phyloP scores from a whole-genome alignment of 1,140 invertebrate genomes.

The Tenebrio molitor region DNA sequence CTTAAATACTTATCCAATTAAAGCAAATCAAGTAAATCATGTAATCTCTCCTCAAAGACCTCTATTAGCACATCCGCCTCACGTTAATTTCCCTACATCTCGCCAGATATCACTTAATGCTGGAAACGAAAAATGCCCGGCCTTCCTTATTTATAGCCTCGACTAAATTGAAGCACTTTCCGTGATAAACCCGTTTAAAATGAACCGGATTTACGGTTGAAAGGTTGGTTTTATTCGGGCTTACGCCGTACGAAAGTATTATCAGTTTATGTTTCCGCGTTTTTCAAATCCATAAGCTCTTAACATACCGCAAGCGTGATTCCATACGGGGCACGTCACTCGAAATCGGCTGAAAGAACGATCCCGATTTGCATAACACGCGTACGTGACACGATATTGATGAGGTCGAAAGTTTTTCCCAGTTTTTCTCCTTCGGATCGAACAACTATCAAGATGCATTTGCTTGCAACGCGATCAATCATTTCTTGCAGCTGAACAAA shows the following conservation, averaged over 20 bases:
- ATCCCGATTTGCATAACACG: conserved; percentile 26
- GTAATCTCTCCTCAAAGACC: conserved; percentile 2
- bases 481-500: conserved; percentile 7
- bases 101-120: background rate
- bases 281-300: conserved; percentile 26
- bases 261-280: conserved; percentile 34
- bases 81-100: too few relatives aligned
- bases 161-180: conserved; percentile 20
- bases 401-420: background rate
- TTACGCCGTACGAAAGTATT: conserved; percentile 27
- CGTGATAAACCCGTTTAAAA: conserved; percentile 39
- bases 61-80: background rate
- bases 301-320: conserved; percentile 15
- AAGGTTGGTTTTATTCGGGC: conserved; percentile 31
- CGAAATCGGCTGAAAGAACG: conserved; percentile 33
- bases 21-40: too few relatives aligned
- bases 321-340: conserved; percentile 10
- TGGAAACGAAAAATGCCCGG: background rate
- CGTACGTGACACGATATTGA: conserved; percentile 17
- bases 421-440: background rate
- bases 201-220: conserved; percentile 37
- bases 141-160: background rate
- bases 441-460: conserved; percentile 1
- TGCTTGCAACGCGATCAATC: conserved; percentile 14
- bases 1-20: too few relatives aligned